phyloP scores from a whole-genome alignment of 2,888 invertebrate species.

The Ichneumoninae sp. region DNA sequence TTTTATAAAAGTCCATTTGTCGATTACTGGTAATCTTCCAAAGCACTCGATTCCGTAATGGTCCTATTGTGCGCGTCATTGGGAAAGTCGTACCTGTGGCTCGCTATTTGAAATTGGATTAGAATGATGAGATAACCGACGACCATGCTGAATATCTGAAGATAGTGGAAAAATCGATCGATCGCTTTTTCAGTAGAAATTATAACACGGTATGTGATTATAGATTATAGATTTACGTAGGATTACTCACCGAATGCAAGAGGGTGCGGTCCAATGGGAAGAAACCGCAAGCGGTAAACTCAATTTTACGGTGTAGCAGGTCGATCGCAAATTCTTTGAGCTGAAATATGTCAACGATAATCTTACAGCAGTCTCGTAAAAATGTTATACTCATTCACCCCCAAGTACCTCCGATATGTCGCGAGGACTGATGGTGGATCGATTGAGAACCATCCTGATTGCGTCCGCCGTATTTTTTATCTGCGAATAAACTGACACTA shows the following conservation, averaged over 20 bases:
- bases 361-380: neutral
- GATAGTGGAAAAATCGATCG: neutral
- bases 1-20: neutral
- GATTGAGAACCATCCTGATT: slow-evolving; percentile 22
- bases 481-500: neutral
- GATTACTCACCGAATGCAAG: too few species aligned
- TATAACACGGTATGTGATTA: slow-evolving; percentile 22
- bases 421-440: slow-evolving; percentile 15
- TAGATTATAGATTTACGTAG: too few species aligned
- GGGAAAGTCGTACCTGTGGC: neutral
- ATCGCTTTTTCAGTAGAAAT: slow-evolving; percentile 43
- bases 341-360: slow-evolving; percentile 67
- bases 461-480: slow-evolving; percentile 25
- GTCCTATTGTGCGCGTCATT: neutral
- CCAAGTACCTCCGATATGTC: slow-evolving; percentile 23
- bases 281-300: slow-evolving; percentile 76
- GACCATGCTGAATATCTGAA: slow-evolving; percentile 42
- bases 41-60: neutral
- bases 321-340: slow-evolving; percentile 75
- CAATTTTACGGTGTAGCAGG: slow-evolving; percentile 71
- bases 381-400: neutral
- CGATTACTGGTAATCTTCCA: neutral
- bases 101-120: slow-evolving; percentile 25
- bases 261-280: slow-evolving; percentile 67
- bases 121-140: slow-evolving; percentile 42